These are phyloP conservation scores for Phymorhynchus buccinoides DNA, from an alignment of 1,140 invertebrate species.

Conservation along the genomic window DNA sequence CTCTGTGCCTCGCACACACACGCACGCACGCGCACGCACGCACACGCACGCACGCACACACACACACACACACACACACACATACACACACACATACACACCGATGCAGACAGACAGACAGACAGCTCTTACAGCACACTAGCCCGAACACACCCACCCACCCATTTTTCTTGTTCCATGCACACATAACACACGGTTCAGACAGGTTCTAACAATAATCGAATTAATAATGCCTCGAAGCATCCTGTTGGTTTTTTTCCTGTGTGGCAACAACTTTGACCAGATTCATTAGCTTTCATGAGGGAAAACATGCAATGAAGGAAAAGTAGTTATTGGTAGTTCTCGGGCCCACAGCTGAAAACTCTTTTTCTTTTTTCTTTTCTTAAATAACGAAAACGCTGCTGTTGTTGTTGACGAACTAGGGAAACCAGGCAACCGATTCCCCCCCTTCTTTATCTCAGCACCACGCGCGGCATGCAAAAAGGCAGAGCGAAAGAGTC, in stretches of 20 bases:
- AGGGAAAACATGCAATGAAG: not conserved
- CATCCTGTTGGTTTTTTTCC: not conserved
- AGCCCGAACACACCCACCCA: not conserved
- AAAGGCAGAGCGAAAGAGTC: not conserved
- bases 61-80: slow-evolving; percentile 15
- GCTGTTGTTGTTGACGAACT: too few relatives aligned
- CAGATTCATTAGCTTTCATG: not conserved
- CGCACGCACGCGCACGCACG: slow-evolving; percentile 5
- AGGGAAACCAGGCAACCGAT: too few relatives aligned
- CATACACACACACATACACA: not conserved
- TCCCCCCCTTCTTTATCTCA: not conserved
- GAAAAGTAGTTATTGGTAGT: not conserved
- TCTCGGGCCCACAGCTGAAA: too few relatives aligned
- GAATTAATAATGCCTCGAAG: not conserved
- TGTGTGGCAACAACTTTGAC: not conserved
- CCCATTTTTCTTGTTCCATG: not conserved
- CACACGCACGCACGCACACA: slow-evolving; percentile 24
- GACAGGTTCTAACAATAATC: not conserved
- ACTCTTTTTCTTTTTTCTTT: not conserved
- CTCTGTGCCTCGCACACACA: not conserved
- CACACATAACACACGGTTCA: not conserved
- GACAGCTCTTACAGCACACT: not conserved
- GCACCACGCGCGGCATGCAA: not conserved
- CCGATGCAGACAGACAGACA: not conserved
- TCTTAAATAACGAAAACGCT: not conserved